Conservation (phyloP, 2,797 vertebrate species). For the Hemibagrus guttatus region DNA sequence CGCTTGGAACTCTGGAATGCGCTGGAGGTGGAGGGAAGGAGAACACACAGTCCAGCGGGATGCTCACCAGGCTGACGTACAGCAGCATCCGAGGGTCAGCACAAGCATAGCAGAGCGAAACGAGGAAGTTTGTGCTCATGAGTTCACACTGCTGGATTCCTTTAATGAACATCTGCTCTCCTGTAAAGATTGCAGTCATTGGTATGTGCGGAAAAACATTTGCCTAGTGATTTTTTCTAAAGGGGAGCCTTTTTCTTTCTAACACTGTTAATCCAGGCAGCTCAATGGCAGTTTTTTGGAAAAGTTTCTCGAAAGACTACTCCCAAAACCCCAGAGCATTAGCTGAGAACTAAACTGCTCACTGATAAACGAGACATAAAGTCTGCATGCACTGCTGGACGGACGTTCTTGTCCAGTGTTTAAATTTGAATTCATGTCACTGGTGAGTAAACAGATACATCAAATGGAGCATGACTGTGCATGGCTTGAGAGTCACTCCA, state of each 20-base stretch:
- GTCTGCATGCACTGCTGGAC: constrained; percentile 16
- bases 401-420: constrained; percentile 38
- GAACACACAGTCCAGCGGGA: constrained; percentile 70
- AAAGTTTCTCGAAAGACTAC: not conserved
- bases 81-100: constrained; percentile 71
- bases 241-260: not conserved
- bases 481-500: constrained; percentile 17
- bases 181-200: not conserved
- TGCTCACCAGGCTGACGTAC: constrained; percentile 79
- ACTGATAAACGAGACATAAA: constrained; percentile 18
- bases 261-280: not conserved
- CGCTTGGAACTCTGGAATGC: constrained; percentile 38
- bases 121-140: not conserved
- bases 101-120: constrained; percentile 58
- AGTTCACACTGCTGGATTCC: not conserved
- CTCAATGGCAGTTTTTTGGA: not conserved
- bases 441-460: constrained; percentile 45
- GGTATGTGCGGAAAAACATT: not conserved
- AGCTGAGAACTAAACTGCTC: not conserved
- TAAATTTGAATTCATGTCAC: constrained; percentile 35
- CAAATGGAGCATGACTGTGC: constrained; percentile 40
- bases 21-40: constrained; percentile 64
- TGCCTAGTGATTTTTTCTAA: not conserved
- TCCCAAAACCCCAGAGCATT: not conserved
- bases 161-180: not conserved